Percentiles rank a stretch among this genome's conserved stretches.
These are phyloP conservation scores for Cheilosia vernalis DNA, from an alignment of 2,888 invertebrate genomes.

Conservation along the genomic window DNA sequence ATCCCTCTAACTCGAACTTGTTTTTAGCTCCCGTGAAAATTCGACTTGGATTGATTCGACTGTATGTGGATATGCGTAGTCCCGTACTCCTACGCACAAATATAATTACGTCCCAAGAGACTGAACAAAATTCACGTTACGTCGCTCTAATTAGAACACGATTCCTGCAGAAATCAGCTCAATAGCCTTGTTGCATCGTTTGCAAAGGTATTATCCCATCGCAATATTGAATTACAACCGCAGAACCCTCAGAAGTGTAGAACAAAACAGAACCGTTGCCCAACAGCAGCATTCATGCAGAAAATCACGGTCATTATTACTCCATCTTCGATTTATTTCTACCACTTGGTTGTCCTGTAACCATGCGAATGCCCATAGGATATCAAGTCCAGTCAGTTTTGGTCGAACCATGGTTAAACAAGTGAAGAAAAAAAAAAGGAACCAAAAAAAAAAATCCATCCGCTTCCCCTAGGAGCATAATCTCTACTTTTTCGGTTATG, in stretches of 20 bases:
- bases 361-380: constrained; percentile 33
- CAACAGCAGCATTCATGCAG: constrained; percentile 58
- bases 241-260: neutral
- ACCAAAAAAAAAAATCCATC: constrained; percentile 23
- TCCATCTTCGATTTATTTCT: constrained; percentile 33
- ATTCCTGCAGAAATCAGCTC: constrained; percentile 36
- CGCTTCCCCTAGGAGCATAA: constrained; percentile 51
- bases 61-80: too few relatives aligned
- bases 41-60: too few relatives aligned
- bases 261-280: constrained; percentile 36
- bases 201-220: constrained; percentile 22
- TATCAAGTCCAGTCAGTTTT: constrained; percentile 35
- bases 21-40: too few relatives aligned
- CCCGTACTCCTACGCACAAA: neutral
- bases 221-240: constrained; percentile 46
- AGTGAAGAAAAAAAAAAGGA: constrained; percentile 13
- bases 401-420: constrained; percentile 20
- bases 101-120: neutral
- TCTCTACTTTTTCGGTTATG: constrained; percentile 32
- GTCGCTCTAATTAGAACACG: constrained; percentile 37
- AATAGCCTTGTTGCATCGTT: constrained; percentile 36
- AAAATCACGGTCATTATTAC: constrained; percentile 67
- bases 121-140: constrained; percentile 3
- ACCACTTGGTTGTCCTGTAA: constrained; percentile 32
- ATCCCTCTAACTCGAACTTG: too few relatives aligned